phyloP scores from a whole-genome alignment of 2,888 invertebrate species.

The Psylliodes chrysocephalus region DNA sequence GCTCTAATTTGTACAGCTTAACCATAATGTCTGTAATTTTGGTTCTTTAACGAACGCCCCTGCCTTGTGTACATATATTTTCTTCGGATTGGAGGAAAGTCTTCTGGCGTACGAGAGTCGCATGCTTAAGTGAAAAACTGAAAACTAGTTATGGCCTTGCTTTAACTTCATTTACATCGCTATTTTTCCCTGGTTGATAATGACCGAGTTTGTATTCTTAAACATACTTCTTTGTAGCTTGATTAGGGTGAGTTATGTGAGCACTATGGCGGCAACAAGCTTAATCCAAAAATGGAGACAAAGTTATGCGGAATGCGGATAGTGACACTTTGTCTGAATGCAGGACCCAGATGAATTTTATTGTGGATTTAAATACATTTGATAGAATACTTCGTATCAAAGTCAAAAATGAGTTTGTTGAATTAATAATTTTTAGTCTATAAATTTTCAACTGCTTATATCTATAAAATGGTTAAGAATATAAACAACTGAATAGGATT shows the following conservation, averaged over 20 bases:
- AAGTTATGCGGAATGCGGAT: too few species aligned
- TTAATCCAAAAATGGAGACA: background rate
- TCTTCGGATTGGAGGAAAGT: slow-evolving; percentile 56
- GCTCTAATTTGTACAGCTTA: too few species aligned
- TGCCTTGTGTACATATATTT: slow-evolving; percentile 51
- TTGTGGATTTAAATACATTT: too few species aligned
- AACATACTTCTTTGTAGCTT: slow-evolving; percentile 53
- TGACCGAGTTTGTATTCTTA: slow-evolving; percentile 61
- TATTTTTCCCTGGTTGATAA: slow-evolving; percentile 59
- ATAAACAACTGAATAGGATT: too few species aligned
- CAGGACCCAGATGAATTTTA: too few species aligned
- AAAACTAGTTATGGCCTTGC: slow-evolving; percentile 51
- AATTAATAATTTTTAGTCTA: too few species aligned
- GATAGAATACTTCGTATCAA: too few species aligned
- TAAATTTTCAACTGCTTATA: too few species aligned
- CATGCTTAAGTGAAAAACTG: slow-evolving; percentile 57
- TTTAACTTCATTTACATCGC: slow-evolving; percentile 55
- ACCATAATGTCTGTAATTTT: too few species aligned
- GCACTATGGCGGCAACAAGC: slow-evolving; percentile 52
- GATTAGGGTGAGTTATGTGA: slow-evolving; percentile 57
- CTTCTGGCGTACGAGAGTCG: slow-evolving; percentile 53
- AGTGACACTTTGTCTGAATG: too few species aligned
- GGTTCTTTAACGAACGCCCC: slow-evolving; percentile 1
- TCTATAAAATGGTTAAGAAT: too few species aligned
- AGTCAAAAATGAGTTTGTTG: too few species aligned